Percentiles rank a stretch among this genome's conserved stretches.
These are phyloP conservation scores for Cremastinae sp. DNA, from an alignment of 2,888 invertebrate species.

Conservation along the genomic window DNA sequence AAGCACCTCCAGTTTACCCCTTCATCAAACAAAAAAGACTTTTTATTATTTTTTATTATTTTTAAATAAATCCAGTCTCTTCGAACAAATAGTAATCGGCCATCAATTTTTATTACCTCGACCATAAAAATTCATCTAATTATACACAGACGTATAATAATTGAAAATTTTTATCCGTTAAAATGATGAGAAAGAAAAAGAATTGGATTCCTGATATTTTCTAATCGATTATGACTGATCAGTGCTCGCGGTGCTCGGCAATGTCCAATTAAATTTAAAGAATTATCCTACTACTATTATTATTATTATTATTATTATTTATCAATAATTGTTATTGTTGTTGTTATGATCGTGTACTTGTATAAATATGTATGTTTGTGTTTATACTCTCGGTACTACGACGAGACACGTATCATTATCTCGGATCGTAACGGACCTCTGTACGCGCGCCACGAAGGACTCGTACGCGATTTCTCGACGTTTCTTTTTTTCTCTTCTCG, in stretches of 20 bases:
- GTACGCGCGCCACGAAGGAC: slow-evolving; percentile 2
- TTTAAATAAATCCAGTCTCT: no score
- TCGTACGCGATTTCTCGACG: background rate
- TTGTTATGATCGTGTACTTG: slow-evolving; percentile 1
- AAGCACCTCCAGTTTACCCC: no score
- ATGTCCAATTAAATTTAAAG: slow-evolving; percentile 45
- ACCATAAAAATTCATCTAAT: no score
- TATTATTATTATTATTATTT: slow-evolving; percentile 19
- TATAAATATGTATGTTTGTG: background rate
- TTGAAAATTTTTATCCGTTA: no score
- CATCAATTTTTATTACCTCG: no score
- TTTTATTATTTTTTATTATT: no score
- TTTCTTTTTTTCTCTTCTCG: background rate
- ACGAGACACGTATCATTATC: slow-evolving; percentile 58
- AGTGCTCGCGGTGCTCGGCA: slow-evolving; percentile 2
- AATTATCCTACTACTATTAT: background rate
- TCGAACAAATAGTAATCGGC: no score
- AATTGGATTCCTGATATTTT: background rate
- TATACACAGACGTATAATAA: no score
- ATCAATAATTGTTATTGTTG: background rate
- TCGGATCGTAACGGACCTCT: slow-evolving; percentile 53
- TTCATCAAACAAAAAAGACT: no score
- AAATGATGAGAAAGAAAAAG: no score
- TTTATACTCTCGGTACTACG: slow-evolving; percentile 6
- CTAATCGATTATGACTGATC: slow-evolving; percentile 38